Conservation (phyloP, 2,888 invertebrate species). For the Andrena flavipes region DNA sequence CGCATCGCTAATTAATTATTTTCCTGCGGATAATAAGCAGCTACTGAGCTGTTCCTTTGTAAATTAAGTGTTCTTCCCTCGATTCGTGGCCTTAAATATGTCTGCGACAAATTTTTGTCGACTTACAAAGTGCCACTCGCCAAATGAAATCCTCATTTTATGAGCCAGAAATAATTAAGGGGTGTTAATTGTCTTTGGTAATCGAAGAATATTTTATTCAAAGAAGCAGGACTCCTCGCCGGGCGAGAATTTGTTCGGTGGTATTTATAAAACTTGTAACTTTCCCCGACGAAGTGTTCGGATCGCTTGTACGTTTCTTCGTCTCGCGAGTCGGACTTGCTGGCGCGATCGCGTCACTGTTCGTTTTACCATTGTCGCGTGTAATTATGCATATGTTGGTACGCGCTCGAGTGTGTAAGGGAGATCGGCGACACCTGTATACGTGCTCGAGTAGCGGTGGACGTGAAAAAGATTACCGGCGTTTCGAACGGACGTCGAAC, state of each 20-base stretch:
- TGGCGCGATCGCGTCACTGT: conserved; percentile 28
- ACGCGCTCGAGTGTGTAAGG: conserved; percentile 31
- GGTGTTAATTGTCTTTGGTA: neutral
- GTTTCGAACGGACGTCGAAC: conserved; percentile 12
- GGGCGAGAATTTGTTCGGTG: neutral
- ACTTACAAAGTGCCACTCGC: neutral
- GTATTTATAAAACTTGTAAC: conserved; percentile 21
- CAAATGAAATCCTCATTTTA: too few relatives aligned
- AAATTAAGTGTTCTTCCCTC: conserved; percentile 29
- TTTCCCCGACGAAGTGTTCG: conserved; percentile 5
- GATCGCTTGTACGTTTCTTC: conserved; percentile 37
- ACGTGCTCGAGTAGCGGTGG: conserved; percentile 28
- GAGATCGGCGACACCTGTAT: conserved; percentile 66
- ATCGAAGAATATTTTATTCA: neutral
- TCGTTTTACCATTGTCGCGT: conserved; percentile 67
- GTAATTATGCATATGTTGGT: conserved; percentile 54
- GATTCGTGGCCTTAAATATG: conserved; percentile 8
- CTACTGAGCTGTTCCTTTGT: conserved; percentile 55
- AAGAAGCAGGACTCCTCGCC: neutral
- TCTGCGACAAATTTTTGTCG: conserved; percentile 13
- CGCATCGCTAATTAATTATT: conserved; percentile 69
- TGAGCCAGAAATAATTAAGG: too few relatives aligned
- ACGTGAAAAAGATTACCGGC: conserved; percentile 30
- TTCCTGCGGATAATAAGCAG: conserved; percentile 57
- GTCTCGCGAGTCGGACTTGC: conserved; percentile 17